Conservation (phyloP, 2,113 vertebrate genomes). For the Lates calcarifer region DNA sequence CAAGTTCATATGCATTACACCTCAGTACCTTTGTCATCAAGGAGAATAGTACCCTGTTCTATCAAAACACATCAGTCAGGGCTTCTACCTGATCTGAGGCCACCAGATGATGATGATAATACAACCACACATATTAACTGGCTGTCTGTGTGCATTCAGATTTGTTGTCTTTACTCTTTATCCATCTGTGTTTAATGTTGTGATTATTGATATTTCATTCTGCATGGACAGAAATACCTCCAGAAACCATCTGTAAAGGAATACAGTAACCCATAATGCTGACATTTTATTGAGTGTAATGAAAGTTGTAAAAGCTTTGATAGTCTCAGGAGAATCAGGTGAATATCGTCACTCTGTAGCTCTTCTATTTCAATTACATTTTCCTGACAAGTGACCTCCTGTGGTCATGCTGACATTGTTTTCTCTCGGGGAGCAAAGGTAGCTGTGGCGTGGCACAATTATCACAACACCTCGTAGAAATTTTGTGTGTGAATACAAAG, state of each 20-base stretch:
- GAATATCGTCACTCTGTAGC: neutral
- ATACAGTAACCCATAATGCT: neutral
- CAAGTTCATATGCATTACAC: constrained; percentile 19
- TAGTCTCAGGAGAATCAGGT: neutral
- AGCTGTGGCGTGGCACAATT: neutral
- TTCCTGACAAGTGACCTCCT: neutral
- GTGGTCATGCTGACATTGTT: neutral
- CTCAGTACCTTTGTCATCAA: constrained; percentile 12
- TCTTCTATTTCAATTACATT: neutral
- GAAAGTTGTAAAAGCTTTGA: neutral
- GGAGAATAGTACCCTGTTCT: constrained; percentile 2
- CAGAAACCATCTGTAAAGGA: neutral
- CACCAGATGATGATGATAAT: too few species aligned
- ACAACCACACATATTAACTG: neutral
- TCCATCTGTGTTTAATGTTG: neutral
- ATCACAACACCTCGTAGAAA: neutral
- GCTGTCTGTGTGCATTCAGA: neutral
- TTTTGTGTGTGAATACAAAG: too few species aligned
- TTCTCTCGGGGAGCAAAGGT: neutral
- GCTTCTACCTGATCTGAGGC: constrained; percentile 18
- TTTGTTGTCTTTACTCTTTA: neutral
- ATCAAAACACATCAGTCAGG: constrained; percentile 39
- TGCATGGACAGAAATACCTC: neutral
- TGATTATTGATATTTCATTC: neutral
- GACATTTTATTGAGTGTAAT: neutral